Base-by-base conservation (phyloP, 2,888 invertebrate genomes). In the Melanchra persicariae region DNA sequence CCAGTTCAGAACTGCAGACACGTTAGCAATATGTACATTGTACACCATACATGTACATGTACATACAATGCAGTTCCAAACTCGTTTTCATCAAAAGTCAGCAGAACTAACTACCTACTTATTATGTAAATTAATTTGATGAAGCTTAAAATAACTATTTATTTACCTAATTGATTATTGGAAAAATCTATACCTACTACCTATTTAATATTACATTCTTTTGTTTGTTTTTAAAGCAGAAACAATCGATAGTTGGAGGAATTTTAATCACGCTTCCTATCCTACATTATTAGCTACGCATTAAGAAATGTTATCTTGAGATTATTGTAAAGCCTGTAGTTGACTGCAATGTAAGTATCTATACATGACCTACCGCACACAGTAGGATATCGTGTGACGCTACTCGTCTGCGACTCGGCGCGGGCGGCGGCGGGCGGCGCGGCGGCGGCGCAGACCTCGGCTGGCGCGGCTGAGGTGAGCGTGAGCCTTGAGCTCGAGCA, bases 341-440 rank as follows among this genome's bases (percentile, higher is more conserved):
- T 69, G 30, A 69, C 37, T 77, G 58, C 70, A 73, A 57, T 71
- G 74, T 71, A 30, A 5, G 30, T 82, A 51, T 19, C 15, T 45
- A 45, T 49, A 68, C 83, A 74, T 83, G 85, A 84, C 85, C 84
- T 85, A 85, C 85, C 84, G 72, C 85, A 84, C 75, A 68, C 60
- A 22, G 71, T 66, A 70, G 49, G 52, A 47, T 34, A 43, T 43
- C 70, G 64, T 73, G 59, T 22, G 54, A 54, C 55, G 43, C 26
- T 61, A 47, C 52, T 68, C 60, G 57, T 60, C 71, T 63, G 70
- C 67, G 40, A 52, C 30, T 74, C 40, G 47, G 54, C 71, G 55
- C 12, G 55, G 71, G 69, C 82, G 82, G 79, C 82, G 74, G 19
- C 55, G n/a, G n/a, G n/a, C 52, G 55, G 45, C 79, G 74, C 79